These are phyloP conservation scores for Oreochromis niloticus DNA, from an alignment of 2,113 vertebrate species.

Conservation along the genomic window DNA sequence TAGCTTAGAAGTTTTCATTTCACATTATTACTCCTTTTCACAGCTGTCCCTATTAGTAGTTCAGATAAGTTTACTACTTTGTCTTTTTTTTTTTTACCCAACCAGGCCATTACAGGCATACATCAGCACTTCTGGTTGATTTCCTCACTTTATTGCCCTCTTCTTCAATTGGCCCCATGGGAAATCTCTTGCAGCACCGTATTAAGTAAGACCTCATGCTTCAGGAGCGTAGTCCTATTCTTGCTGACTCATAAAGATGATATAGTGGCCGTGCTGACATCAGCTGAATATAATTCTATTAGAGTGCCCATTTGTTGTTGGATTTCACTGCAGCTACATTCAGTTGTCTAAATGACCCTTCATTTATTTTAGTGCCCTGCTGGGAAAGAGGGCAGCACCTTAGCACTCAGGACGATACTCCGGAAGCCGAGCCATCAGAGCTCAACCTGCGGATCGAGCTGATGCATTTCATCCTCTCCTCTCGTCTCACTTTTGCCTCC, in stretches of 20 bases:
- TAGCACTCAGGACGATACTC: constrained; percentile 43
- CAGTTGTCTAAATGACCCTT: constrained; percentile 55
- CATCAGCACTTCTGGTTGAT: constrained; percentile 19
- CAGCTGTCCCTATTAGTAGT: not conserved
- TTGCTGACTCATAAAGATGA: constrained; percentile 69
- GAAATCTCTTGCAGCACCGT: constrained; percentile 52
- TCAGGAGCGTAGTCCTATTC: constrained; percentile 23
- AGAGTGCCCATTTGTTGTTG: constrained; percentile 56
- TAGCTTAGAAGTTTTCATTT: not conserved
- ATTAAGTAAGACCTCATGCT: constrained; percentile 54
- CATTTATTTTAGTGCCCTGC: constrained; percentile 63
- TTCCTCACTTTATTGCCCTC: constrained; percentile 23
- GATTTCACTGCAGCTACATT: constrained; percentile 52
- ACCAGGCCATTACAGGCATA: not conserved
- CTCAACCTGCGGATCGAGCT: constrained; percentile 16
- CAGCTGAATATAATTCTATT: constrained; percentile 64
- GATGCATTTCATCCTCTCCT: constrained; percentile 21
- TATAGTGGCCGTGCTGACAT: constrained; percentile 60
- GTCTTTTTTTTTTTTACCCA: not conserved
- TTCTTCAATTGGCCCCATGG: constrained; percentile 42
- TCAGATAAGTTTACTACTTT: not conserved
- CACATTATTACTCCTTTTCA: not conserved
- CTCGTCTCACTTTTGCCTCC: not conserved
- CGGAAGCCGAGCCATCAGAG: constrained; percentile 30
- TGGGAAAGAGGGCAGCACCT: constrained; percentile 26